Evolutionary conservation across 2,888 invertebrate species (phyloP), one percentile per base, ranked within the genome.

Genomic region (Caenorhabditis uteleia): DNA sequence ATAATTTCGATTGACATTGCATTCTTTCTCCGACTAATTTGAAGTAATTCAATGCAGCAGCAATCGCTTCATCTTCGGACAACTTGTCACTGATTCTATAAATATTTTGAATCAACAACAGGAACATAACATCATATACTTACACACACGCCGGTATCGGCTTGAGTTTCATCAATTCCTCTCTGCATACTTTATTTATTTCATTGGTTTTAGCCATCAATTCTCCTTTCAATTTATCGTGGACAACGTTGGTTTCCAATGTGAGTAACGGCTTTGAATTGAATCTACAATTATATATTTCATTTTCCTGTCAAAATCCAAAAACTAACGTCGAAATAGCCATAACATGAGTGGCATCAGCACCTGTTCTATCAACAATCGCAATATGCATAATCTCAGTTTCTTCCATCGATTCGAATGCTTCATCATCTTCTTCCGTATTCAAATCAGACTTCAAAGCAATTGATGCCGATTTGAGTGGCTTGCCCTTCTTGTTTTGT

Each of bases 81-180:
- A 56, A 26, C 20, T 43, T 43, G 16, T 50, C 50, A 1, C 46
- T 44, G 16, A 61, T 36, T 25, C 53, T 54, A 34, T 29, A 60
- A n/a, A 6, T n/a, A 23, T 23, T n/a, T n/a, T 7, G 16, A n/a
- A 5, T 36, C 16, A 6, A 5, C 5, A 7, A n/a, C 6, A 10
- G n/a, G n/a, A 36, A 36, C 36, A n/a, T 8, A 36, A 36, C 36
- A 10, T 36, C 34, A 4, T 27, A 16, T 1, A 57, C 58, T 46
- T 36, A 58, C 55, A 55, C 43, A 40, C 54, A 50, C 12, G 60
- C 60, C 1, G 55, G 14, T 1, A 61, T 21, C 8, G 61, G 55
- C 21, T 50, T 50, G 20, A 50, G 7, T 20, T 36, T 23, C n/a
- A n/a, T n/a, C n/a, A n/a, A n/a, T n/a, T n/a, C n/a, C n/a, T n/a